phyloP scores from a whole-genome alignment of 2,888 invertebrate genomes.

The Zelleria hepariella region DNA sequence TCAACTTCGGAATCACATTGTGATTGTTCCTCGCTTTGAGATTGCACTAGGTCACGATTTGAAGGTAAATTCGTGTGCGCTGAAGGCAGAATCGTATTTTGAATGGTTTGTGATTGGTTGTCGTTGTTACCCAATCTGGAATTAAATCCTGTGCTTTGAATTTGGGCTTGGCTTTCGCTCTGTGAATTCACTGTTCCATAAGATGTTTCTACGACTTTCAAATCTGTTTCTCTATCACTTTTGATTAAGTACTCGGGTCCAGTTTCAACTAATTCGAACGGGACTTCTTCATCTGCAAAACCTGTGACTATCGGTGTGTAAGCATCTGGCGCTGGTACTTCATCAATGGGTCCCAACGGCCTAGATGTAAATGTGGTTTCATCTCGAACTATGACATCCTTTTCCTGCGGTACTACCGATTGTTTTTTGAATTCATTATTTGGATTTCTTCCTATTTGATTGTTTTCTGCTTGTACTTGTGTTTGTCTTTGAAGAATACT shows the following conservation, averaged over 20 bases:
- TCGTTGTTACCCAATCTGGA: background rate
- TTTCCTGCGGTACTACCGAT: background rate
- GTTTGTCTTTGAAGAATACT: background rate
- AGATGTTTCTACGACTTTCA: background rate
- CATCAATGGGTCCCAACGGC: background rate
- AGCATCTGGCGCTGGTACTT: background rate
- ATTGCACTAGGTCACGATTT: background rate
- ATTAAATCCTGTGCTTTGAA: background rate
- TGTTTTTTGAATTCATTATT: background rate
- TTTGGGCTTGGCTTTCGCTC: background rate
- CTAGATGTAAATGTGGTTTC: background rate
- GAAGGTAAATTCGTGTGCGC: background rate
- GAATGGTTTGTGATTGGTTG: background rate
- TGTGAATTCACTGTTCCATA: background rate
- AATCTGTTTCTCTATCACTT: background rate
- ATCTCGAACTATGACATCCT: background rate
- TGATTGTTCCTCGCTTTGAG: background rate
- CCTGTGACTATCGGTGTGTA: no score
- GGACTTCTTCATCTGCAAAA: background rate
- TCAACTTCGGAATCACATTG: background rate
- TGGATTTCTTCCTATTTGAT: background rate
- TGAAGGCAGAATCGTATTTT: background rate
- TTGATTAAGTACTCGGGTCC: background rate
- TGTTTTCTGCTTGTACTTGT: background rate
- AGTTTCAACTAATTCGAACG: background rate